Percentiles rank a stretch among this genome's conserved stretches.
Conservation (phyloP, 2,113 vertebrate species). For the Peromyscus polionotus region DNA sequence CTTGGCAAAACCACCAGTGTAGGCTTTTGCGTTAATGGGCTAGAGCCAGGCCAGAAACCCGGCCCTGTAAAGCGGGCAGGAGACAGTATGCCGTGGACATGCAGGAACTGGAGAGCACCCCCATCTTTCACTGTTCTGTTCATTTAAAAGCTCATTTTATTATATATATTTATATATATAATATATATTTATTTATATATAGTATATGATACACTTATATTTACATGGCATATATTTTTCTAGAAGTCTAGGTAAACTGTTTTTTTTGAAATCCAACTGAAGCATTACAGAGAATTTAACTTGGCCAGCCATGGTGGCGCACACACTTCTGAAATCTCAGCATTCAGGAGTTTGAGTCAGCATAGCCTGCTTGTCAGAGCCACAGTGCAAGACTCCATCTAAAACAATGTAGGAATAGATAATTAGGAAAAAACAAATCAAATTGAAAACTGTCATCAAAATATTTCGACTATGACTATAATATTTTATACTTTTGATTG, state of each 20-base stretch:
- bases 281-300: background rate
- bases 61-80: background rate
- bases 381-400: background rate
- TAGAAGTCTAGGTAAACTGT: background rate
- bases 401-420: background rate
- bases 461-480: background rate
- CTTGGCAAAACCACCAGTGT: background rate
- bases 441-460: conserved; percentile 6
- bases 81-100: background rate
- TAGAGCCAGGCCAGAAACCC: background rate
- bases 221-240: background rate
- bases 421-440: background rate
- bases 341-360: background rate
- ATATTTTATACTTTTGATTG: background rate
- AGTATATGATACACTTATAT: background rate
- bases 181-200: too few relatives aligned
- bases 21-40: background rate
- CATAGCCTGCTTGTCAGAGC: background rate
- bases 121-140: background rate
- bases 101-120: too few relatives aligned
- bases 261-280: background rate
- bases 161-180: too few relatives aligned
- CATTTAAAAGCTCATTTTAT: background rate
- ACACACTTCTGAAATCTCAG: background rate
- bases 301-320: background rate